Evolutionary conservation across 2,888 invertebrate species (phyloP).

Genomic region (Diplazon laetatorius): DNA sequence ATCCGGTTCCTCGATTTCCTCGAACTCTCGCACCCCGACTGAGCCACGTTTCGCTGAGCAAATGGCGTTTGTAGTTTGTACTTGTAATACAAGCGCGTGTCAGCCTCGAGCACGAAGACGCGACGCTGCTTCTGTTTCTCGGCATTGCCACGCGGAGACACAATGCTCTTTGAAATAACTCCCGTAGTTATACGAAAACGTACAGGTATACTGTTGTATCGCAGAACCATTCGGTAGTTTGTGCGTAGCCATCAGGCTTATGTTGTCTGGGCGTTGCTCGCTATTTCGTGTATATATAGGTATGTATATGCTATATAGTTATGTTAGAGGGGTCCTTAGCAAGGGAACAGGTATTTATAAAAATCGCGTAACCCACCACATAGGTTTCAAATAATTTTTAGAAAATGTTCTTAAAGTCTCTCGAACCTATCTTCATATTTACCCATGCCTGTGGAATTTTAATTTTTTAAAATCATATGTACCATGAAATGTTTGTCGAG

Average conservation of each 20-base stretch:
- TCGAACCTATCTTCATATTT: too few species aligned
- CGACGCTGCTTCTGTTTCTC: constrained; percentile 45
- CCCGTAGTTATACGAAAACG: constrained; percentile 42
- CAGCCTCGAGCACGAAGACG: constrained; percentile 56
- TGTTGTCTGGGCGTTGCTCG: not conserved
- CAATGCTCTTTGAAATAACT: constrained; percentile 65
- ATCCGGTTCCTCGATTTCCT: constrained; percentile 55
- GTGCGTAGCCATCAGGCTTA: constrained; percentile 23
- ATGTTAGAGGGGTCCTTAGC: too few species aligned
- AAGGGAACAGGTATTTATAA: too few species aligned
- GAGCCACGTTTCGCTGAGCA: constrained; percentile 58
- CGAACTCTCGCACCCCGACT: constrained; percentile 37
- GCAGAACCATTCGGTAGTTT: constrained; percentile 8
- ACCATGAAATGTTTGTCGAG: too few species aligned
- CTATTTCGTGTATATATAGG: constrained; percentile 25
- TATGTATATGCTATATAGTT: too few species aligned
- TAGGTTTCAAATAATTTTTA: too few species aligned
- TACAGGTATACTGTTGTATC: constrained; percentile 35
- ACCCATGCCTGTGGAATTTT: too few species aligned
- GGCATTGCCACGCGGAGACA: constrained; percentile 57
- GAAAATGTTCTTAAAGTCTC: too few species aligned
- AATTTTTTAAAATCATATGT: too few species aligned
- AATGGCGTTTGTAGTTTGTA: constrained; percentile 65
- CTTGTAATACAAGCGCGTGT: constrained; percentile 63
- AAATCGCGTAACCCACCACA: too few species aligned